Evolutionary conservation across 37 sponge, comb jelly and placozoan genomes (phyloP).

Genomic region (Aphrocallistes beatrix): DNA sequence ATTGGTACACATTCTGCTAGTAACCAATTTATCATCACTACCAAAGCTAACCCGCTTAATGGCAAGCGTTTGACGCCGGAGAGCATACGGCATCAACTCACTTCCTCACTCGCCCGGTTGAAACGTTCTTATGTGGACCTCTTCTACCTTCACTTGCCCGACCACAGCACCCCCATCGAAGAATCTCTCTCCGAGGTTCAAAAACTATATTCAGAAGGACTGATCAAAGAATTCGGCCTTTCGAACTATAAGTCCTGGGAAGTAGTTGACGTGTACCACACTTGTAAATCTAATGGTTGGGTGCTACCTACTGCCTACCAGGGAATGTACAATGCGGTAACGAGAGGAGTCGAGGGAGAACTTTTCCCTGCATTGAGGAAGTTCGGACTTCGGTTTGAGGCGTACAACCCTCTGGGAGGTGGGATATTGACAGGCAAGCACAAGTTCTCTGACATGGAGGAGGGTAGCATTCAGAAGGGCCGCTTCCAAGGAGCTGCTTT

Average conservation of each 20-base stretch:
- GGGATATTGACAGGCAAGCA: conserved; percentile 71
- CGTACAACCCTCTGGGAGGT: conserved; percentile 85
- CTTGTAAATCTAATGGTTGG: conserved; percentile 72
- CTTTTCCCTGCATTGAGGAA: conserved; percentile 70
- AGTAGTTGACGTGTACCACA: conserved; percentile 48
- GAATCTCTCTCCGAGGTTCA: conserved; percentile 69
- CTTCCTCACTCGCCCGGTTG: not conserved
- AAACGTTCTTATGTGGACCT: conserved; percentile 48
- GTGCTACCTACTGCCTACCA: conserved; percentile 82
- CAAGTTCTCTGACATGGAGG: conserved; percentile 28
- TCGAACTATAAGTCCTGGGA: conserved; percentile 88
- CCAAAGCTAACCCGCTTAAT: not conserved
- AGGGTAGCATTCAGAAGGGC: conserved; percentile 27
- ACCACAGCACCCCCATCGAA: conserved; percentile 67
- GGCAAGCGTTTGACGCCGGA: not conserved
- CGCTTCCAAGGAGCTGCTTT: conserved; percentile 19
- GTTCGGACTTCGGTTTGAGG: conserved; percentile 78
- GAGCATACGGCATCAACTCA: not conserved
- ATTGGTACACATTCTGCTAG: not conserved
- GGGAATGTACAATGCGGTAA: conserved; percentile 89
- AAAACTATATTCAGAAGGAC: conserved; percentile 51
- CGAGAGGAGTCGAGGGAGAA: conserved; percentile 42
- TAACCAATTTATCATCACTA: not conserved
- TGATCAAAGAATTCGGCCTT: conserved; percentile 73
- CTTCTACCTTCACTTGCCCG: conserved; percentile 79